phyloP scores from a whole-genome alignment of 2,888 invertebrate genomes.

The Scelioninae gen. 1 region DNA sequence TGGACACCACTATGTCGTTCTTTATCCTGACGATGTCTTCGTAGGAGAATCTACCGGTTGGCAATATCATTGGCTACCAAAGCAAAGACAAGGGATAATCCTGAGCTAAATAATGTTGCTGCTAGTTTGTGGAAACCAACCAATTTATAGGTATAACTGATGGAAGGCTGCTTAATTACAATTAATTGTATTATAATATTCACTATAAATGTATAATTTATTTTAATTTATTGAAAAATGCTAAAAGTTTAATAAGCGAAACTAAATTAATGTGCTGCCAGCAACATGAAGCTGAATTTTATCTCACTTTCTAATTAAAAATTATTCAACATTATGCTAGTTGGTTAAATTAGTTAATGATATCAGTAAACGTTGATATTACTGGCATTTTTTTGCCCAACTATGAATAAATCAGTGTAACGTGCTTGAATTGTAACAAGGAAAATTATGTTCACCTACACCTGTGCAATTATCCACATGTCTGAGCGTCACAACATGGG shows the following conservation, averaged over 20 bases:
- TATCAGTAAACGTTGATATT: slow-evolving; percentile 23
- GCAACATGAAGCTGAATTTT: background rate
- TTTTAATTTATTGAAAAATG: too few species aligned
- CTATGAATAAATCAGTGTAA: slow-evolving; percentile 36
- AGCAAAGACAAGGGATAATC: slow-evolving; percentile 57
- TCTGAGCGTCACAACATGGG: slow-evolving; percentile 53
- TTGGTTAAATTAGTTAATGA: background rate
- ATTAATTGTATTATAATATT: background rate
- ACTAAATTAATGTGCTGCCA: too few species aligned
- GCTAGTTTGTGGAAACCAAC: background rate
- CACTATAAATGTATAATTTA: too few species aligned
- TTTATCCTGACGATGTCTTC: slow-evolving; percentile 82
- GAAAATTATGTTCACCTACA: slow-evolving; percentile 51
- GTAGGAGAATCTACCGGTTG: slow-evolving; percentile 75
- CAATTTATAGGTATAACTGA: background rate
- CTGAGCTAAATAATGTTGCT: slow-evolving; percentile 41
- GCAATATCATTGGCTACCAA: slow-evolving; percentile 74
- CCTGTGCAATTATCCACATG: slow-evolving; percentile 59
- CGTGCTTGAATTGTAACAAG: slow-evolving; percentile 34
- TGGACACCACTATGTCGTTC: slow-evolving; percentile 83
- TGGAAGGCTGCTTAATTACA: background rate
- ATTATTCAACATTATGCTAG: slow-evolving; percentile 20
- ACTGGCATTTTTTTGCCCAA: background rate
- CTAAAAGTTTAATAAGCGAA: too few species aligned
- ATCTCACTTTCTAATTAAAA: slow-evolving; percentile 15